Base-by-base conservation (phyloP, 2,113 vertebrate genomes). In the Antigone vipio region DNA sequence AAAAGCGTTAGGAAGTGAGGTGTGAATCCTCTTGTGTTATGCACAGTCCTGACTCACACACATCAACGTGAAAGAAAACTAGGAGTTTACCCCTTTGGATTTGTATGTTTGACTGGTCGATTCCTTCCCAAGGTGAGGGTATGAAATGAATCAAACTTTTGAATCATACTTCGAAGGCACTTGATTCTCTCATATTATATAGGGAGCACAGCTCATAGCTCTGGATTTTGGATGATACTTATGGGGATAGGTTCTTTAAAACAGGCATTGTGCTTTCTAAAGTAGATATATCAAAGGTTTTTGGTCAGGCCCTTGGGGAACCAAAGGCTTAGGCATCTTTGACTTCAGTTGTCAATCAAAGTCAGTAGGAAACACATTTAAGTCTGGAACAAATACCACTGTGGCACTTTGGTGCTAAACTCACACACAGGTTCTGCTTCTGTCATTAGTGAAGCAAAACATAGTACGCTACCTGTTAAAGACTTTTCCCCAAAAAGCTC, bases 331-430 rank as follows among this genome's bases (percentile, higher is more conserved):
- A 76, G 49, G 7, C 8, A 52, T 83, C 47, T 94, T 91, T 40
- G 24, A 71, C 47, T 95, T 86, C 24, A 42, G 63, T 77, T 80
- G 86, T 92, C 94, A 92, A 10, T 92, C 82, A 92, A 76, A 88
- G 55, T 66, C 88, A 80, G 55, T 50, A 24, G 76, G 55, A 92
- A 88, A 38, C 59, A 80, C 38, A 40, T 66, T 42, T 91, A 83
- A 80, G 76, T 67, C 63, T 66, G 72, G 35, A 94, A 69, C 45
- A 83, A 93, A 95, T 77, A 66, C 35, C 50, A 29, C 45, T 83
- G 72, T 55, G 38, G 29, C n/a, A 42, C 59, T 60, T 88, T 1
- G 6, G 47, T 50, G 38, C 58, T 91, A 73, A 95, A 90, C 66
- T 12, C 26, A 10, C 19, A 64, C 0, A 1, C 3, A 40, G 52